Base-by-base conservation (phyloP, 2,888 invertebrate genomes). In the Ichneumoninae sp. region DNA sequence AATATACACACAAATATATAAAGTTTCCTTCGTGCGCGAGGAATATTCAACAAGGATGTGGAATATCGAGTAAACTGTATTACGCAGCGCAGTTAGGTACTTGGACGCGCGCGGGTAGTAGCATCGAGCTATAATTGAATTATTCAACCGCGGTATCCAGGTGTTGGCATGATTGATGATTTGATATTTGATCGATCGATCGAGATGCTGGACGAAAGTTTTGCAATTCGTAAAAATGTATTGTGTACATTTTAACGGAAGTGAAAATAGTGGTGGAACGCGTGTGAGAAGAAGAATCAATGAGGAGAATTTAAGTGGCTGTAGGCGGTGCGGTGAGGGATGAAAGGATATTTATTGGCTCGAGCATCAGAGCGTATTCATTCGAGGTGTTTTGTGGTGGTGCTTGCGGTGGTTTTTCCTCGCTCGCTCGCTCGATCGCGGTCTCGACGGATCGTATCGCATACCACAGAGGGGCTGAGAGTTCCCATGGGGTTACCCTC, bases 271-370 rank as follows among this genome's bases (percentile, higher is more conserved):
- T 8, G 10, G 7, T 30, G 19, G 62, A 40, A 6, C 19, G 26
- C 62, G 33, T 33, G 26, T 13, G 57, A 74, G 44, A 74, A 50
- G 33, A 10, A 33, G 62, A 74, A 74, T 74, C 74, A 74, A 60
- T 62, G 74, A 74, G 60, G 50, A 33, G 33, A 50, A 4, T 30
- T 62, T 6, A 50, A 78, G 77, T 78, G 47, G 33, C 36, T 69
- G n/a, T 47, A 52, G 83, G 26, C 33, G 8, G 65, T 40, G 65
- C 65, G 70, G 66, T 50, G 44, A 70, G 30, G 72, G 68, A 66
- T 83, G 75, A 66, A 83, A 66, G 71, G 70, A 70, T 82, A 82
- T 82, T 82, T 78, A 82, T 82, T 77, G 82, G 78, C 50, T 47
- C 66, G 78, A 69, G 66, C 33, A 62, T 74, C 62, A 65, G 74